Conservation (phyloP, 2,888 invertebrate species). For the Colostygia pectinataria region DNA sequence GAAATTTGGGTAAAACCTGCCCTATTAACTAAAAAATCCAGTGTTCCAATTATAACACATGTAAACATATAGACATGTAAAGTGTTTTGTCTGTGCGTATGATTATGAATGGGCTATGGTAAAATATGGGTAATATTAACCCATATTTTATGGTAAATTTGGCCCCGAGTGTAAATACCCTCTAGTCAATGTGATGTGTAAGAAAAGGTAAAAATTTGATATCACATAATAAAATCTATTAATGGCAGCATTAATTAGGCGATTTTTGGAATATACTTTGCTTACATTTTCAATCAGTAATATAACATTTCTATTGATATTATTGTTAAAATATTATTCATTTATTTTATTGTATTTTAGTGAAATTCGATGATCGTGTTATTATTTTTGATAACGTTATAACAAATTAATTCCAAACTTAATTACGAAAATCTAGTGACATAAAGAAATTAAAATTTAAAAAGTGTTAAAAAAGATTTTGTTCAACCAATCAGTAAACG, state of each 20-base stretch:
- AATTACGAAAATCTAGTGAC: too few relatives aligned
- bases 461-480: too few relatives aligned
- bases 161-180: constrained; percentile 4
- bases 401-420: too few relatives aligned
- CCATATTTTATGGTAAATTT: background rate
- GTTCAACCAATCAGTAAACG: too few relatives aligned
- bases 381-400: too few relatives aligned
- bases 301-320: too few relatives aligned
- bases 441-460: too few relatives aligned
- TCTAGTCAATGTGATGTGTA: constrained; percentile 7
- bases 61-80: background rate
- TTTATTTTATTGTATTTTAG: too few relatives aligned
- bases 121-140: constrained; percentile 11
- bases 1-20: constrained; percentile 2
- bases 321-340: too few relatives aligned
- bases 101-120: background rate
- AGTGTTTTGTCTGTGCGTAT: background rate
- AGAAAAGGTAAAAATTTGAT: constrained; percentile 4
- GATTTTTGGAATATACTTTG: constrained; percentile 39
- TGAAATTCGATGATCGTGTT: too few relatives aligned
- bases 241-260: too few relatives aligned
- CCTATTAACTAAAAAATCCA: background rate
- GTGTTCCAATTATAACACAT: background rate
- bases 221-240: too few relatives aligned
- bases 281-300: constrained; percentile 2